Evolutionary conservation across 2,797 vertebrate species (phyloP).

Genomic region (Oceanodroma leucorhoa): DNA sequence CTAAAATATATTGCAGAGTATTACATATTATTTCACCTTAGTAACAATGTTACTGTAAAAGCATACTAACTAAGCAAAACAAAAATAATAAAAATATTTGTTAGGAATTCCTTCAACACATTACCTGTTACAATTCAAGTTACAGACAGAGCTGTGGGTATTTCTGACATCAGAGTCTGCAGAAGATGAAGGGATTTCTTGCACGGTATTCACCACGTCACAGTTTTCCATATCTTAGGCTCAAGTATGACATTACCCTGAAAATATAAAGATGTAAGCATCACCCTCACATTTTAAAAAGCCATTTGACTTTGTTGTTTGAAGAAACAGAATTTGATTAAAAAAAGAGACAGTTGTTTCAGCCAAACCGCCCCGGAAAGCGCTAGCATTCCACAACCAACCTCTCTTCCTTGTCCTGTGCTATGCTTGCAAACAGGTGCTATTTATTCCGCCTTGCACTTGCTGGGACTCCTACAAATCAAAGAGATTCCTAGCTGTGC

Average conservation of each 20-base stretch:
- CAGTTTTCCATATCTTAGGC: slow-evolving; percentile 77
- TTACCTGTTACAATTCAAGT: slow-evolving; percentile 67
- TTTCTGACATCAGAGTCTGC: slow-evolving; percentile 59
- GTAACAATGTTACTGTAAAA: neutral
- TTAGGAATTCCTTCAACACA: neutral
- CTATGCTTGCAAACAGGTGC: neutral
- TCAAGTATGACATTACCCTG: slow-evolving; percentile 73
- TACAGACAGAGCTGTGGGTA: slow-evolving; percentile 18
- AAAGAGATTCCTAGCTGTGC: neutral
- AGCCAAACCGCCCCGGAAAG: neutral
- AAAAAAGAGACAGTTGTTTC: neutral
- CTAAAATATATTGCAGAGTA: neutral
- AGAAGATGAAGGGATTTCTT: slow-evolving; percentile 66
- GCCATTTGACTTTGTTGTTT: slow-evolving; percentile 69
- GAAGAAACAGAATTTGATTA: slow-evolving; percentile 77
- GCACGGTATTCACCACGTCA: slow-evolving; percentile 61
- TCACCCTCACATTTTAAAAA: slow-evolving; percentile 68
- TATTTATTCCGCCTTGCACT: neutral
- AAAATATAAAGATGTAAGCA: slow-evolving; percentile 73
- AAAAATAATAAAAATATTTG: neutral
- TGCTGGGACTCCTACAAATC: neutral
- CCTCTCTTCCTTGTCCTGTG: neutral
- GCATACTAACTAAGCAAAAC: neutral
- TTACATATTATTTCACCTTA: neutral
- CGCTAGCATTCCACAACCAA: neutral